Conservation (phyloP, 2,888 invertebrate genomes). For the Spisula solida region DNA sequence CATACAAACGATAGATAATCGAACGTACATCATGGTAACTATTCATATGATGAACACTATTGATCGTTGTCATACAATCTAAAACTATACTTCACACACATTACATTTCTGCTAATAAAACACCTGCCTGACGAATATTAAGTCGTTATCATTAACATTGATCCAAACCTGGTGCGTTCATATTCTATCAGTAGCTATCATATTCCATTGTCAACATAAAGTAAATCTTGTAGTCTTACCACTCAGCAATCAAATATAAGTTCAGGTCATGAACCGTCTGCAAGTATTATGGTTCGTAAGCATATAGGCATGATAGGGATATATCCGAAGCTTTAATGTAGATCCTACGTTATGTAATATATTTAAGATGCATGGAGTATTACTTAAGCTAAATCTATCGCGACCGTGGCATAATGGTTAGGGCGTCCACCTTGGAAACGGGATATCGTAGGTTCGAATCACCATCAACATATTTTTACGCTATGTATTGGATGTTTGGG, state of each 20-base stretch:
- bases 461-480: too few relatives aligned
- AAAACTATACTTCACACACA: not conserved
- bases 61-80: not conserved
- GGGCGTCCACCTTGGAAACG: too few relatives aligned
- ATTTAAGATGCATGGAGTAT: not conserved
- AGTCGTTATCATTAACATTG: not conserved
- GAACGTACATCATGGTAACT: too few relatives aligned
- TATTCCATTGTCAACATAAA: conserved; percentile 22
- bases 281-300: too few relatives aligned
- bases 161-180: not conserved
- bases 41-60: not conserved
- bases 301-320: too few relatives aligned
- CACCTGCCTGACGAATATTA: not conserved
- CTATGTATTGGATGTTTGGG: too few relatives aligned
- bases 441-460: too few relatives aligned
- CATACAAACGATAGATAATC: too few relatives aligned
- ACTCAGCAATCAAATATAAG: not conserved
- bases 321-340: too few relatives aligned
- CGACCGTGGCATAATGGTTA: too few relatives aligned
- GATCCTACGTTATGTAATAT: not conserved
- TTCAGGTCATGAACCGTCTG: not conserved
- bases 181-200: not conserved
- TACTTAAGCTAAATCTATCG: not conserved
- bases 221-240: not conserved
- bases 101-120: not conserved